phyloP scores from a whole-genome alignment of 2,888 invertebrate species.

The Malachius bipustulatus region DNA sequence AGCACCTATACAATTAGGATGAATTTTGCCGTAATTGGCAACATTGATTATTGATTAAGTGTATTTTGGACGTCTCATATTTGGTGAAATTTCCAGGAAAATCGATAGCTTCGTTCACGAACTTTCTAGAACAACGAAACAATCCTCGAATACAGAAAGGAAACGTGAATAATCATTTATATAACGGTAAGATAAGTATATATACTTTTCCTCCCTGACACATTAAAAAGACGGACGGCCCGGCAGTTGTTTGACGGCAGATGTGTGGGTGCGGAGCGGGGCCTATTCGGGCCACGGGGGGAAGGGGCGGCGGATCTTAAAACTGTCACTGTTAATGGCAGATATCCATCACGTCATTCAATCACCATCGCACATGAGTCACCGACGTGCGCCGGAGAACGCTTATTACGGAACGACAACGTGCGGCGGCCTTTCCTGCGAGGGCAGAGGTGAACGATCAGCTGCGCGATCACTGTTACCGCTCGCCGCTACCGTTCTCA shows the following conservation, averaged over 20 bases:
- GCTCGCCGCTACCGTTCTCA: too few species aligned
- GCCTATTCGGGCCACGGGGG: conserved; percentile 17
- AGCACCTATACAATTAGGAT: too few species aligned
- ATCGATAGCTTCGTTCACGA: too few species aligned
- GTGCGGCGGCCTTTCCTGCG: neutral
- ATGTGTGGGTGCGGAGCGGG: conserved; percentile 23
- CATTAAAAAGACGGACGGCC: conserved; percentile 32
- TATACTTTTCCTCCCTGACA: conserved; percentile 12
- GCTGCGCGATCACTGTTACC: too few species aligned
- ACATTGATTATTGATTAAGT: too few species aligned
- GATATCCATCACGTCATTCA: conserved; percentile 39
- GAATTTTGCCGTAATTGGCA: too few species aligned
- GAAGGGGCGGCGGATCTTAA: conserved; percentile 32
- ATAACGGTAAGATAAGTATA: conserved; percentile 2
- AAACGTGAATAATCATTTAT: conserved; percentile 2
- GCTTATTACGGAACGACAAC: neutral
- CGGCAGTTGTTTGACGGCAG: conserved; percentile 27
- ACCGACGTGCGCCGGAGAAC: conserved; percentile 15
- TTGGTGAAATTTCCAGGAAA: too few species aligned
- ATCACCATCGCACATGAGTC: conserved; percentile 36
- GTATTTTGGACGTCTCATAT: too few species aligned
- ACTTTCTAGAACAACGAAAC: too few species aligned
- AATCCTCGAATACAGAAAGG: too few species aligned
- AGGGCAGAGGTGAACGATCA: conserved; percentile 22
- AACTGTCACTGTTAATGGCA: conserved; percentile 40